Percentiles rank a stretch among this genome's conserved stretches.
These are phyloP conservation scores for Tachyglossus aculeatus DNA, from an alignment of 2,797 vertebrate species.

Conservation along the genomic window DNA sequence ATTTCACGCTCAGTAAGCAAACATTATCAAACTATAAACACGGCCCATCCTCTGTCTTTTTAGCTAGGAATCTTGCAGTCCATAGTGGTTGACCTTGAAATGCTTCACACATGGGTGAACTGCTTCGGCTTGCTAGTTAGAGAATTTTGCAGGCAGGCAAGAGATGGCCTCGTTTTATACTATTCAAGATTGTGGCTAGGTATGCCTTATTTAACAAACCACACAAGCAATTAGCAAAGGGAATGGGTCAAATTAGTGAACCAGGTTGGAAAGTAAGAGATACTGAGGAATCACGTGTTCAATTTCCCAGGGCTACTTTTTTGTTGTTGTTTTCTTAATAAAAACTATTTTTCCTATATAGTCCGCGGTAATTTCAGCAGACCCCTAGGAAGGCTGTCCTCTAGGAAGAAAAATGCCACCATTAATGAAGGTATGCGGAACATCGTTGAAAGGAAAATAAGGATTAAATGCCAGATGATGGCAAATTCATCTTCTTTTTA, in stretches of 20 bases:
- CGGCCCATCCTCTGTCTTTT: conserved; percentile 73
- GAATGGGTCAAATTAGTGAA: conserved; percentile 31
- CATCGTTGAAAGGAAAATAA: background rate
- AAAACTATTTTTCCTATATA: background rate
- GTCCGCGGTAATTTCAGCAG: background rate
- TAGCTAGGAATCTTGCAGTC: conserved; percentile 71
- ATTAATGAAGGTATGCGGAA: conserved; percentile 3
- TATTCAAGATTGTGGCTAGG: conserved; percentile 2
- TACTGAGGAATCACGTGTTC: background rate
- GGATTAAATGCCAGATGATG: background rate
- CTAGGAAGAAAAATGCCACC: background rate
- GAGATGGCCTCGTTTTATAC: conserved; percentile 43
- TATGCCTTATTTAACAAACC: conserved; percentile 29
- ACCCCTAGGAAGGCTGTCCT: background rate
- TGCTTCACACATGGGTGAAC: conserved; percentile 72
- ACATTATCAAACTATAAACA: conserved; percentile 71
- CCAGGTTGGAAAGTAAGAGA: conserved; percentile 11
- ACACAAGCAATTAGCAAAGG: conserved; percentile 22
- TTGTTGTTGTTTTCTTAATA: background rate
- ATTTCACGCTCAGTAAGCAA: conserved; percentile 80
- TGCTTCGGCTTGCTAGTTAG: conserved; percentile 56
- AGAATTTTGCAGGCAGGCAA: conserved; percentile 47
- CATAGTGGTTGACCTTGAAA: conserved; percentile 73
- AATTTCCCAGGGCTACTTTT: conserved; percentile 10
- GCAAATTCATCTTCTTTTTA: rapidly evolving